Conservation (phyloP, 2,113 vertebrate genomes). For the Gymnarchus niloticus region DNA sequence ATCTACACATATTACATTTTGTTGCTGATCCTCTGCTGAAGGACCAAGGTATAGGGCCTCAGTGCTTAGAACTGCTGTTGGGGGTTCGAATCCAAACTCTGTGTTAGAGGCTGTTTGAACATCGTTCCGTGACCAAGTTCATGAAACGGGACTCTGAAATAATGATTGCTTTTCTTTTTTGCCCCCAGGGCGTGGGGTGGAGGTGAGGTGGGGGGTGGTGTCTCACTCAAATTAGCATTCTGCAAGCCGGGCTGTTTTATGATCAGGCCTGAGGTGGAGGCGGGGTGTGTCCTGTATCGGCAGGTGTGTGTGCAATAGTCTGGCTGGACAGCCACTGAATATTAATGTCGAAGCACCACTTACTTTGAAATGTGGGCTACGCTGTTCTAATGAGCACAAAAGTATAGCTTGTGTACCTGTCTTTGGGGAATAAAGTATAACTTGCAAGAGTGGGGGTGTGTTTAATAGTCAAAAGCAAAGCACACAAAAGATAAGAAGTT, state of each 20-base stretch:
- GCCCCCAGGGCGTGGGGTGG: too few species aligned
- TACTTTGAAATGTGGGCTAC: neutral
- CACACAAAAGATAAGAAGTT: neutral
- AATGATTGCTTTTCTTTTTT: neutral
- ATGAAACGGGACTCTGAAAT: neutral
- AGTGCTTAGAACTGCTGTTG: neutral
- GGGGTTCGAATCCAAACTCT: neutral
- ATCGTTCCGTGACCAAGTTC: neutral
- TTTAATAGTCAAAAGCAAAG: neutral
- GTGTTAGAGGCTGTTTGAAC: neutral
- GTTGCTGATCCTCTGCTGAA: neutral
- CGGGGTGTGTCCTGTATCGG: neutral
- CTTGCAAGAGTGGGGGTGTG: neutral
- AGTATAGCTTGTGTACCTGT: neutral
- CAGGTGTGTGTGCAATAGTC: neutral
- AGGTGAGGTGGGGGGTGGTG: too few species aligned
- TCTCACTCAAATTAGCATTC: neutral
- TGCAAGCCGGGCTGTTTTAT: conserved; percentile 7
- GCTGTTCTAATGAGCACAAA: neutral
- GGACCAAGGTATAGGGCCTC: neutral
- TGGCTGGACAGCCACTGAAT: neutral
- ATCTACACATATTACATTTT: neutral
- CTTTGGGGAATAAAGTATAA: neutral
- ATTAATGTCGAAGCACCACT: neutral
- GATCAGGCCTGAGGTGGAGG: neutral